These are phyloP conservation scores for Hippocampus zosterae DNA, from an alignment of 2,113 vertebrate species.

Conservation along the genomic window DNA sequence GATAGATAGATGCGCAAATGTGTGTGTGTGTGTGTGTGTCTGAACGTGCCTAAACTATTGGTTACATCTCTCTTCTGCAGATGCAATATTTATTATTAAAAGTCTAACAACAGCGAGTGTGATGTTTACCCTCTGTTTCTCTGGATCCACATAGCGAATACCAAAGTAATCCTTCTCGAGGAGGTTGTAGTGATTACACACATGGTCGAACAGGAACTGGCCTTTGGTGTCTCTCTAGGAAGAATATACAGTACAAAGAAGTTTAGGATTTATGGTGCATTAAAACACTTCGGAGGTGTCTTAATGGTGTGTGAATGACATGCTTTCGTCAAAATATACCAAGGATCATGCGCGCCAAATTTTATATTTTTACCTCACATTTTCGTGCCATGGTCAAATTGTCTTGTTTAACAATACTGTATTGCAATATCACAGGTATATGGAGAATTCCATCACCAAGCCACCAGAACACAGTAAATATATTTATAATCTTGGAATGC, in stretches of 20 bases:
- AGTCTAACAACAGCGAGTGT: not conserved
- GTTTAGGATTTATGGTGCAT: not conserved
- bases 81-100: not conserved
- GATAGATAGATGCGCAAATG: too few relatives aligned
- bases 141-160: conserved; percentile 94
- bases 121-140: conserved; percentile 87
- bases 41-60: not conserved
- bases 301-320: not conserved
- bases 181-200: conserved; percentile 97
- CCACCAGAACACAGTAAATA: too few relatives aligned
- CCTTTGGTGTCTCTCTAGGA: conserved; percentile 94
- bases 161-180: conserved; percentile 98
- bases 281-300: not conserved
- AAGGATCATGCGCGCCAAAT: not conserved
- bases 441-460: too few relatives aligned
- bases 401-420: too few relatives aligned
- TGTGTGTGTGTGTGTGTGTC: too few relatives aligned
- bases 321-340: too few relatives aligned
- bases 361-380: too few relatives aligned
- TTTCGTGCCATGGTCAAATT: too few relatives aligned
- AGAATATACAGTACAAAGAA: conserved; percentile 24
- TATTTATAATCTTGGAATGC: too few relatives aligned
- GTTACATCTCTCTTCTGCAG: not conserved
- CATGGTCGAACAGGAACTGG: conserved; percentile 92
- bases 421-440: too few relatives aligned